phyloP scores from a whole-genome alignment of 2,797 vertebrate genomes.

The Falco berigora region DNA sequence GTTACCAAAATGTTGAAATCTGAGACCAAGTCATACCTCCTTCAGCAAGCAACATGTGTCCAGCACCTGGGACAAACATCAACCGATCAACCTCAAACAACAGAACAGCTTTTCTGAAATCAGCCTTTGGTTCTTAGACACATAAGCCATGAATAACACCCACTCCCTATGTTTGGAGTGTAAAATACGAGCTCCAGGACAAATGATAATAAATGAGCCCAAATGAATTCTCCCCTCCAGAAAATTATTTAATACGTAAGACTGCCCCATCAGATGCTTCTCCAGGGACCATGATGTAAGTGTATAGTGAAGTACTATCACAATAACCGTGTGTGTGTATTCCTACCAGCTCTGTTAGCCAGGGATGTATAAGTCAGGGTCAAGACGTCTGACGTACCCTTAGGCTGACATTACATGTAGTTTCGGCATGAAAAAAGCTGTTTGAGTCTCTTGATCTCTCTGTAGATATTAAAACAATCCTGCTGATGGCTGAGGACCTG shows the following conservation, averaged over 20 bases:
- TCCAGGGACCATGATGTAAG: slow-evolving; percentile 47
- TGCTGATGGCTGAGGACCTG: neutral
- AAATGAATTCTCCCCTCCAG: slow-evolving; percentile 18
- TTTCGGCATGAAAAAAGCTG: neutral
- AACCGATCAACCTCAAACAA: slow-evolving; percentile 5
- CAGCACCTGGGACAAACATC: slow-evolving; percentile 28
- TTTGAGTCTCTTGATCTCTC: neutral
- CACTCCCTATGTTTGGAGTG: neutral
- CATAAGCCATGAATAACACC: slow-evolving; percentile 21
- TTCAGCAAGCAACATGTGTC: slow-evolving; percentile 35
- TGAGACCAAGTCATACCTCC: neutral
- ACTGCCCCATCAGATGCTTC: neutral
- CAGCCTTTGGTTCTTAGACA: neutral
- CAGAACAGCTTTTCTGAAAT: neutral
- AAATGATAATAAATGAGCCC: slow-evolving; percentile 30
- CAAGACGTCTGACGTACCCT: neutral
- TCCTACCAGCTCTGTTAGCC: neutral
- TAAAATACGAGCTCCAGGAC: neutral
- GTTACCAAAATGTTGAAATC: neutral
- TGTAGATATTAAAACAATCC: neutral
- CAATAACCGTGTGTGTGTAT: neutral
- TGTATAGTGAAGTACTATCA: slow-evolving; percentile 43
- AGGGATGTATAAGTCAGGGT: neutral
- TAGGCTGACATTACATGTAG: neutral
- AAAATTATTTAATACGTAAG: slow-evolving; percentile 21